Percentiles rank a stretch among this genome's conserved stretches.
Conservation (phyloP, 1,140 invertebrate genomes). For the Phenacoccus solenopsis region DNA sequence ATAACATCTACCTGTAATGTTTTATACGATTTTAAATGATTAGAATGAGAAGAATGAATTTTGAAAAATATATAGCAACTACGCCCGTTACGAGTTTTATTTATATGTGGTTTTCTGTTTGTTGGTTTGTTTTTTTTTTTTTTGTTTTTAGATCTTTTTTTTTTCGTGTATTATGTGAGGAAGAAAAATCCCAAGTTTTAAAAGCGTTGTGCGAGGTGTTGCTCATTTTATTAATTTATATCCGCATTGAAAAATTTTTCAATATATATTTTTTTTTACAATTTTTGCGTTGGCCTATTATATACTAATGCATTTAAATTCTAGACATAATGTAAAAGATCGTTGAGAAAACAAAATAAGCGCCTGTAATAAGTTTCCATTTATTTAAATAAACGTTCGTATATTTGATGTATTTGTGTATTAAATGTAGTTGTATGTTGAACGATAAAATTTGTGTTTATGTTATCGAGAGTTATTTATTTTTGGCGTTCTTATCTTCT, state of each 20-base stretch:
- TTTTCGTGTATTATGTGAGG: neutral
- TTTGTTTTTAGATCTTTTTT: neutral
- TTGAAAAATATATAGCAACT: neutral
- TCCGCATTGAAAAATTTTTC: neutral
- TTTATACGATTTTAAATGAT: neutral
- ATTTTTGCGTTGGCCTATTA: constrained; percentile 8
- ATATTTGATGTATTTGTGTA: constrained; percentile 8
- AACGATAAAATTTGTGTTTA: neutral
- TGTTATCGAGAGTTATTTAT: constrained; percentile 3
- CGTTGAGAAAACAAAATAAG: neutral
- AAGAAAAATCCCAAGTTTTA: neutral
- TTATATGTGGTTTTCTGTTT: neutral
- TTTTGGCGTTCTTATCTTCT: neutral
- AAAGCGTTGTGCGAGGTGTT: constrained; percentile 9
- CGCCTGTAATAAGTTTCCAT: constrained; percentile 14
- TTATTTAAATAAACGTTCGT: constrained; percentile 14
- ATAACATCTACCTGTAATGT: neutral
- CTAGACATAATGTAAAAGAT: constrained; percentile 10
- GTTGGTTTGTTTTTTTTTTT: neutral
- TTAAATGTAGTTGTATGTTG: constrained; percentile 3
- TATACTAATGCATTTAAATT: constrained; percentile 14
- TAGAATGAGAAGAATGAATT: too few species aligned
- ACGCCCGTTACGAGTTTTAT: neutral
- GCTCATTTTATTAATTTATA: constrained; percentile 10
- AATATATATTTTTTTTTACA: neutral